phyloP scores from a whole-genome alignment of 2,888 invertebrate genomes.

The Noctua janthe region DNA sequence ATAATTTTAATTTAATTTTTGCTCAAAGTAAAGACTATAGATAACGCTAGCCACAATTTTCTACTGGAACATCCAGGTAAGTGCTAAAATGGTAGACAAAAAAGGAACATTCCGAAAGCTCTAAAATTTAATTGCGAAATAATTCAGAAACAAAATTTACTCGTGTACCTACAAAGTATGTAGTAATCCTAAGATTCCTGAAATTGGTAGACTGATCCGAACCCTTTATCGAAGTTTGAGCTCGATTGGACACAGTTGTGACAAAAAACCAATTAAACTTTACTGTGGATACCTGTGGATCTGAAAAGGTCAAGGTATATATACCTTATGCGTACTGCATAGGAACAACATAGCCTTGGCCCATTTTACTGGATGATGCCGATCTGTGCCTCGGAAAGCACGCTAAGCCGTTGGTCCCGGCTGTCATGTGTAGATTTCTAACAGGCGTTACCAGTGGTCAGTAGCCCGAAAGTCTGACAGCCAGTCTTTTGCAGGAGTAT shows the following conservation, averaged over 20 bases:
- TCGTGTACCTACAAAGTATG: constrained; percentile 14
- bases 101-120: background rate
- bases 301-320: constrained; percentile 15
- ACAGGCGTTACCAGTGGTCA: no score
- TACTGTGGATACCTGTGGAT: background rate
- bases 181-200: constrained; percentile 31
- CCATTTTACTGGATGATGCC: no score
- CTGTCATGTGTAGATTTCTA: no score
- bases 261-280: constrained; percentile 61
- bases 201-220: constrained; percentile 37
- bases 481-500: background rate
- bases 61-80: background rate
- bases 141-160: constrained; percentile 35
- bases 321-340: background rate
- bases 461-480: no score
- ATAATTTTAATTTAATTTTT: background rate
- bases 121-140: constrained; percentile 38
- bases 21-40: background rate
- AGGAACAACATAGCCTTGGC: background rate
- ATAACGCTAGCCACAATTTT: background rate
- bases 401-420: background rate
- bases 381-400: no score
- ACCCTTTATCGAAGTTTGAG: constrained; percentile 25
- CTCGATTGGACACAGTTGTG: constrained; percentile 34
- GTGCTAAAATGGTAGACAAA: background rate